Base-by-base conservation (phyloP, 2,888 invertebrate species). In the Synergus japonicus region DNA sequence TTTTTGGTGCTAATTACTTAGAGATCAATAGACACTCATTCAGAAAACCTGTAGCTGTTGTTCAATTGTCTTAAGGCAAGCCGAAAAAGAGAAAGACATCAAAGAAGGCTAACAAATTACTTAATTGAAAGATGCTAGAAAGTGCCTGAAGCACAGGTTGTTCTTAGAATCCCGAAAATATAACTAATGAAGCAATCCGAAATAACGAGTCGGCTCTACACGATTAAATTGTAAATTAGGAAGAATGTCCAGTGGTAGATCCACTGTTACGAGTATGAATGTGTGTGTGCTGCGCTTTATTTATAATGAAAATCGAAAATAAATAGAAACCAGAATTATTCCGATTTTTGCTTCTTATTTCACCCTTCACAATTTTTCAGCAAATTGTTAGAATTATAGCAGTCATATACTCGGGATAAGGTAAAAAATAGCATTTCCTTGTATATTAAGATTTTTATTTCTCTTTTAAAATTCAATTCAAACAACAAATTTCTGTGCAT, bases 231-330 rank as follows among this genome's bases (percentile, higher is more conserved):
- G 82, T 83, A 79, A 81, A 81, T 84, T 83, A 80, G 77, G 82
- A 79, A 82, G 78, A 82, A 88, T 87, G 87, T 88, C 84, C 86
- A 88, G 85, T 90, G 90, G 87, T 90, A 86, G 88, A 90, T 86
- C 88, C 88, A 88, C 87, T 87, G 88, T 86, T 81, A 87, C 81
- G 83, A 88, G 91, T 89, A 89, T 91, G 91, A 91, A 90, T 91
- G 92, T 88, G 87, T 87, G 90, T 88, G 91, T 89, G 91, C 80
- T 82, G 87, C 86, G 88, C 86, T 87, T 90, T 89, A 90, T 90
- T 91, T 91, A 91, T 90, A 88, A 90, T 82, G 85, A 87, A 83
- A 64, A 82, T 65, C 80, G 83, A 85, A 86, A 88, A 87, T 86
- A 88, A 88, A 88, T 84, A 83, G 79, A 82, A 81, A 67, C 76